phyloP scores from a whole-genome alignment of 2,113 vertebrate species.

The Hypanus sabinus region DNA sequence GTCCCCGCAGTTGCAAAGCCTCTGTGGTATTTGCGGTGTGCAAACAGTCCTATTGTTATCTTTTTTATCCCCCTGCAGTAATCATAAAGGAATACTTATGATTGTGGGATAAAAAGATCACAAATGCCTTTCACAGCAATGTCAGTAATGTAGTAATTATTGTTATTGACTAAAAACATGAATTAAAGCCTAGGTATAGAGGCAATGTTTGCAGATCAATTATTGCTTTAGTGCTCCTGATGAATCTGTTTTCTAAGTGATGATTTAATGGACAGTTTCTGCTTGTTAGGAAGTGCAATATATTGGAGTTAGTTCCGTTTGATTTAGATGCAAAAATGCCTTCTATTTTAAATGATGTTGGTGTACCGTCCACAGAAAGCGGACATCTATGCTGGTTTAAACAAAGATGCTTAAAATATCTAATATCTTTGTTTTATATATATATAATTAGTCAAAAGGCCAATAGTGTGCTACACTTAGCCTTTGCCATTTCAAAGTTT shows the following conservation, averaged over 20 bases:
- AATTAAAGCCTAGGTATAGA: conserved; percentile 22
- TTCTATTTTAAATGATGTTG: not conserved
- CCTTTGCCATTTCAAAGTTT: not conserved
- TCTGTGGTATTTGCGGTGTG: not conserved
- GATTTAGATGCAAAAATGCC: not conserved
- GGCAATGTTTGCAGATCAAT: conserved; percentile 34
- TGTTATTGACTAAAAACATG: conserved; percentile 17
- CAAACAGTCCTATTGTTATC: not conserved
- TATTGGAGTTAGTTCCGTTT: not conserved
- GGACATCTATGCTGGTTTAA: not conserved
- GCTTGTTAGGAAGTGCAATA: conserved; percentile 18
- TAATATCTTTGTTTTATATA: not conserved
- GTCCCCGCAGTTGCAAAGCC: not conserved
- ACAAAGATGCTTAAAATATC: not conserved
- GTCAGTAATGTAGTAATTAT: not conserved
- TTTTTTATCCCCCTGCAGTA: not conserved
- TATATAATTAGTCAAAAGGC: not conserved
- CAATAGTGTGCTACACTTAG: not conserved
- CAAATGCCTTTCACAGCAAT: conserved; percentile 11
- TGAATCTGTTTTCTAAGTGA: conserved; percentile 20
- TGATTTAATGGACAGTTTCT: conserved; percentile 24
- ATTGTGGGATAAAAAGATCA: not conserved
- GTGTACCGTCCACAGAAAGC: not conserved
- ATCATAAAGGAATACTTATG: not conserved
- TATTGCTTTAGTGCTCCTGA: conserved; percentile 10